Evolutionary conservation across 1,140 invertebrate genomes (phyloP), one percentile per base, ranked within the genome.

Genomic region (Drosophila auraria): DNA sequence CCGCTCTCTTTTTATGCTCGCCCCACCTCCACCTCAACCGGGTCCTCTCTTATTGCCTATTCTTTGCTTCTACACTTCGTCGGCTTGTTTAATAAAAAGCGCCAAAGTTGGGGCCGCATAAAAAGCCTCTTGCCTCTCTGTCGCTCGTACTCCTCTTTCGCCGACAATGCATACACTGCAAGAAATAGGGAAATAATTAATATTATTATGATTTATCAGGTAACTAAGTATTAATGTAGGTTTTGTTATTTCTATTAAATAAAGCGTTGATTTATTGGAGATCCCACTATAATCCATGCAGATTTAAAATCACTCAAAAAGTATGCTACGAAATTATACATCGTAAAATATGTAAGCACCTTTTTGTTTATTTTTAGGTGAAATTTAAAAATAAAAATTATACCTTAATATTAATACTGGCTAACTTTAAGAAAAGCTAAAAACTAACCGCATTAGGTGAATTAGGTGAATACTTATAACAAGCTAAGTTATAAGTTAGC

Each of bases 81-180:
- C 78, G 86, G 81, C 84, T 89, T 89, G 84, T 89, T 87, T 87
- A 87, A 87, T 87, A 89, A 87, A 87, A 87, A 89, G 83, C 83
- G 83, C 84, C 83, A 89, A 89, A 89, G 84, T 71, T 89, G 81
- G 81, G 69, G 83, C 75, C 65, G 78, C 84, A 89, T 84, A 78
- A 84, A 78, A 84, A 82, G 69, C 44, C 47, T 78, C 36, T 73
- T 71, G 47, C 51, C 30, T 49, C 51, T 69, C 30, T 23, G 45
- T 57, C 49, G 3, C 49, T 56, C 40, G n/a, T 61, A 14, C 27
- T 27, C 2, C 17, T 71, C 47, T 17, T 6, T 15, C 8, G 12
- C 11, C 23, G 5, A 20, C 62, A 38, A 36, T 27, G n/a, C 1
- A 25, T 38, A 40, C 65, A 68, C 65, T 40, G 17, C 0, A 2